Conservation (phyloP, 2,113 vertebrate species). For the Gasterosteus aculeatus region DNA sequence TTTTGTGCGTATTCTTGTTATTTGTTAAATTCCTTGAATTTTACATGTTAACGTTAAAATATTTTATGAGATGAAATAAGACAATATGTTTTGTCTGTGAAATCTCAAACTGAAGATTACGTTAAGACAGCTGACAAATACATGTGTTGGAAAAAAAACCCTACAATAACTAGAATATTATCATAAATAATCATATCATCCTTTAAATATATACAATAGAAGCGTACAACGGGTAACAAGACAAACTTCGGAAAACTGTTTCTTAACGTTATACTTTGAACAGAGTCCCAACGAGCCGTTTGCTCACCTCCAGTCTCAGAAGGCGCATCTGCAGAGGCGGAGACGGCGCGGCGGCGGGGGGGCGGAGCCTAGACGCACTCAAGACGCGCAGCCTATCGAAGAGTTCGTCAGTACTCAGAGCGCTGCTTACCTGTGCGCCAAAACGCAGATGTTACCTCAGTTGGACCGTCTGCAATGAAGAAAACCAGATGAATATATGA, state of each 20-base stretch:
- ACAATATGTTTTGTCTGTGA: not conserved
- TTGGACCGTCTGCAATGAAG: slow-evolving; percentile 47
- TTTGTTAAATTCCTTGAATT: too few relatives aligned
- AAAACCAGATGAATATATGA: slow-evolving; percentile 31
- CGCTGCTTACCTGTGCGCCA: slow-evolving; percentile 53
- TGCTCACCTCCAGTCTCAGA: slow-evolving; percentile 37
- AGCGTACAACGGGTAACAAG: not conserved
- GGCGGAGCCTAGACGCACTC: slow-evolving; percentile 60
- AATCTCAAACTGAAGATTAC: not conserved
- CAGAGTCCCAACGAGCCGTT: not conserved
- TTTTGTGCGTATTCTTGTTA: too few relatives aligned
- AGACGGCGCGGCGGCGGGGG: not conserved
- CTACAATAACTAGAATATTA: not conserved
- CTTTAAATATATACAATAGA: not conserved
- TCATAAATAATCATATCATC: too few relatives aligned
- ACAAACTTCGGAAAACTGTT: not conserved
- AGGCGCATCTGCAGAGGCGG: slow-evolving; percentile 34
- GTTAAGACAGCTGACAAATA: not conserved
- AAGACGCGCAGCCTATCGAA: slow-evolving; percentile 53
- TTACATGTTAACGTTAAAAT: too few relatives aligned
- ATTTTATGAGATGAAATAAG: too few relatives aligned
- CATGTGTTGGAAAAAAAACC: not conserved
- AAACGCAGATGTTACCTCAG: slow-evolving; percentile 19
- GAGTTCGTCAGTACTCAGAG: slow-evolving; percentile 41
- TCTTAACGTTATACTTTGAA: not conserved